Base-by-base conservation (phyloP, 1,140 invertebrate species). In the Steinernema khuongi region DNA sequence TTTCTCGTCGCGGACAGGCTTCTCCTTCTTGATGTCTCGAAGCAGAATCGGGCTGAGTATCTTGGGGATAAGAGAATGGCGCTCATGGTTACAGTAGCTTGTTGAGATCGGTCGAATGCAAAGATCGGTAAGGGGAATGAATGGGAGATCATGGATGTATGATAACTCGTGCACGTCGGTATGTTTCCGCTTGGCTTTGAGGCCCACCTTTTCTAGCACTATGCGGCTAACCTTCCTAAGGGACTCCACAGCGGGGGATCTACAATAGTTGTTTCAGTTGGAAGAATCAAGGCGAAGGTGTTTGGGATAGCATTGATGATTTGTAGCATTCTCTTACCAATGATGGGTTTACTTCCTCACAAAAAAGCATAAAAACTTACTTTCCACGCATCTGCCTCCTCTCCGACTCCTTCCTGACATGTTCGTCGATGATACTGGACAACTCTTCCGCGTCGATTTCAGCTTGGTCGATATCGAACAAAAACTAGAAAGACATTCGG, bases 401-500 rank as follows among this genome's bases (percentile, higher is more conserved):
- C 22, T 60, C 50, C 14, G 50, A 60, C 50, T 60, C 50, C 50
- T 60, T 60, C 50, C 50, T 60, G 50, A 60, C 50, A 60, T 60
- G 50, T 26, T 60, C 50, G 19, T 60, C 50, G 50, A 60, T 60
- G 26, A 60, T 60, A 22, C 50, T 60, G 11, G 50, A 60, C 14
- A 60, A 22, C 19, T 60, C 50, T 22, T 60, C 50, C 11, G 50
- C 50, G 22, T 60, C 50, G 19, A 60, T 60, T 60, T 60, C 50
- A 4, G 50, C 50, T 7, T 22, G 14, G 14, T 60, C 50, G 19
- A 60, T 60, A 22, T 60, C 50, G 26, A 60, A 60, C 11, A 60
- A 22, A 26, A 60, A 60, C 50, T 60, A 22, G 26, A 60, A 60
- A 60, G 4, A 4, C 19, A 22, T 4, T 60, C 19, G 19, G 26